Conservation (phyloP, 2,888 invertebrate genomes). For the Leucozona laternaria region DNA sequence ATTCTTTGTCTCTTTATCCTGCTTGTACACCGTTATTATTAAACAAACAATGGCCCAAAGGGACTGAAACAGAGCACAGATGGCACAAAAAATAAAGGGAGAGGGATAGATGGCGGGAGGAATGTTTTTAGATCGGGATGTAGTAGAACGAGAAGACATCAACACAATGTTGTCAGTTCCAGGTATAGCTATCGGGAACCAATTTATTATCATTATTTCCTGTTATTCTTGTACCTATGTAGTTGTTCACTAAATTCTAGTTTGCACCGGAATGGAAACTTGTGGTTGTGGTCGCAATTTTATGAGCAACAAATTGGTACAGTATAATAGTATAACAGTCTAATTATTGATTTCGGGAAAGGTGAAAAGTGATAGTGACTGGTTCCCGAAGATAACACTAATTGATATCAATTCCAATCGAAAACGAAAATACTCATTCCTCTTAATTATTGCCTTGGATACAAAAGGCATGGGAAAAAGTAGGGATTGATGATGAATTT, state of each 20-base stretch:
- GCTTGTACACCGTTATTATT: constrained; percentile 31
- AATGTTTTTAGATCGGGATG: background rate
- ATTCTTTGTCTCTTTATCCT: constrained; percentile 22
- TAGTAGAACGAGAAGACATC: constrained; percentile 19
- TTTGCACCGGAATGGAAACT: background rate
- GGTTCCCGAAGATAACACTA: background rate
- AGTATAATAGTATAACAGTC: background rate
- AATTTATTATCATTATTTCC: constrained; percentile 55
- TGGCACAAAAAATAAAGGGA: background rate
- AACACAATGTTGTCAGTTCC: constrained; percentile 35
- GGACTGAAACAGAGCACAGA: constrained; percentile 20
- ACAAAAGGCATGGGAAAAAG: background rate
- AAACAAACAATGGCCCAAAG: constrained; percentile 56
- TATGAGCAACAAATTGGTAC: background rate
- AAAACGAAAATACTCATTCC: constrained; percentile 36
- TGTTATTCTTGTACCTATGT: constrained; percentile 6
- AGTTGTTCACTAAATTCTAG: constrained; percentile 10
- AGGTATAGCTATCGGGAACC: constrained; percentile 24
- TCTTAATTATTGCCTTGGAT: constrained; percentile 27
- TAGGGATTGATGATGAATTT: no score
- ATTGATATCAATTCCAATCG: constrained; percentile 49
- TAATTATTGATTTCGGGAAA: constrained; percentile 54
- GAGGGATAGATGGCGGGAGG: constrained; percentile 4
- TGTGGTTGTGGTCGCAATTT: constrained; percentile 4
- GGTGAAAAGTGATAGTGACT: constrained; percentile 6